Conservation (phyloP, 1,140 invertebrate genomes). For the Rhagoletis zephyria region DNA sequence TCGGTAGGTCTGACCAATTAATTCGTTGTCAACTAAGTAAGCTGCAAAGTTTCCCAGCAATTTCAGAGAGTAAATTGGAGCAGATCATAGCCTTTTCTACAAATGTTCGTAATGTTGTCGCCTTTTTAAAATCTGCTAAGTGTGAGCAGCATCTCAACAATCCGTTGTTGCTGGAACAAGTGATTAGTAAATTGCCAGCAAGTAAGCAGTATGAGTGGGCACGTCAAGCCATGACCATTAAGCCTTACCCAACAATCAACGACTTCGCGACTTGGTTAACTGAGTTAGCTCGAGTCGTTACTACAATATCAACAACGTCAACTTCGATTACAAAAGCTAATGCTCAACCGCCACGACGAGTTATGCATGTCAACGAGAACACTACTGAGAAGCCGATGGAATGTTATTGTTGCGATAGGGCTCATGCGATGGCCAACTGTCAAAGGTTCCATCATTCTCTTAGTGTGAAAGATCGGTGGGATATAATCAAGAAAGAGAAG, state of each 20-base stretch:
- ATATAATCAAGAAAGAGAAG: not conserved
- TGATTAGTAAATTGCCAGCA: not conserved
- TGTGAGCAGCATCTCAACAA: not conserved
- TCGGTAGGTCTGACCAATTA: not conserved
- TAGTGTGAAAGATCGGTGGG: not conserved
- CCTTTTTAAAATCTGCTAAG: not conserved
- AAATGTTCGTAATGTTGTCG: not conserved
- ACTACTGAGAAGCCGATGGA: not conserved
- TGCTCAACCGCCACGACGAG: not conserved
- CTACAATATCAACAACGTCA: not conserved
- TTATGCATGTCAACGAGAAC: slow-evolving; percentile 1
- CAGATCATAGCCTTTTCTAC: not conserved
- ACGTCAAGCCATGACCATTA: not conserved
- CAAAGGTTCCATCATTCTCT: too few relatives aligned
- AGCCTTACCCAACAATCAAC: not conserved
- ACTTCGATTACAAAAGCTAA: not conserved
- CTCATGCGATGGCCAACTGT: not conserved
- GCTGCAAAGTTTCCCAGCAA: not conserved
- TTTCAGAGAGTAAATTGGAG: not conserved
- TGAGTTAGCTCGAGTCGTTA: not conserved
- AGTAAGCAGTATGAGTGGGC: slow-evolving; percentile 43
- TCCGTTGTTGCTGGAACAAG: not conserved
- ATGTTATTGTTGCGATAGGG: not conserved
- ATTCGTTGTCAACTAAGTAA: not conserved
- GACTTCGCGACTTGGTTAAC: not conserved